Conservation (phyloP, 2,888 invertebrate species). For the Eurytoma californica region DNA sequence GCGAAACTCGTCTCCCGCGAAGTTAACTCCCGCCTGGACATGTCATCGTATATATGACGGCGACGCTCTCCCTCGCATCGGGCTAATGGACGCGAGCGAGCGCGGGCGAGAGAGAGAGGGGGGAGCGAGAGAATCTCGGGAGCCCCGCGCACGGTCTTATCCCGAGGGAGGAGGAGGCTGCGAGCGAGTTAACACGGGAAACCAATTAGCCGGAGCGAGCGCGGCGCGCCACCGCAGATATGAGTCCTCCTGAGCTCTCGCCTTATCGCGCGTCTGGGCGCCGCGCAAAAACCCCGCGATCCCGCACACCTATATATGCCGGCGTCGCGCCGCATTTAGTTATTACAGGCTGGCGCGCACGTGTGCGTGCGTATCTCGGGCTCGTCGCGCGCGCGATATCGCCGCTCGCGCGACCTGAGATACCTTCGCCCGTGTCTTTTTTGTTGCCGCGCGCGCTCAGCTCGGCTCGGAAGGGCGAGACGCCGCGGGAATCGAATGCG, state of each 20-base stretch:
- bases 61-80: constrained; percentile 12
- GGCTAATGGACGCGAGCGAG: constrained; percentile 37
- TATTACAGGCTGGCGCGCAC: not conserved
- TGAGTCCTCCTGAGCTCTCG: constrained; percentile 35
- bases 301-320: not conserved
- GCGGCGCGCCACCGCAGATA: constrained; percentile 55
- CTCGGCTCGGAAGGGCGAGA: not conserved
- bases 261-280: constrained; percentile 40
- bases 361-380: constrained; percentile 12
- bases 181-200: constrained; percentile 72
- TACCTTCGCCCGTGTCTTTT: not conserved
- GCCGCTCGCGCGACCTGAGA: not conserved
- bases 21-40: not conserved
- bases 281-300: constrained; percentile 24
- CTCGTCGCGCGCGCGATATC: constrained; percentile 28
- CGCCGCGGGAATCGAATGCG: constrained; percentile 21
- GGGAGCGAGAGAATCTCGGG: constrained; percentile 31
- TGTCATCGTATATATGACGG: constrained; percentile 51
- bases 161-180: constrained; percentile 66
- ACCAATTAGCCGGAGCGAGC: constrained; percentile 70
- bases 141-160: constrained; percentile 62
- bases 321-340: not conserved
- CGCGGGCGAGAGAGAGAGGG: not conserved
- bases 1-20: constrained; percentile 7
- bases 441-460: not conserved